phyloP scores from a whole-genome alignment of 2,797 vertebrate genomes.

The Molothrus aeneus region DNA sequence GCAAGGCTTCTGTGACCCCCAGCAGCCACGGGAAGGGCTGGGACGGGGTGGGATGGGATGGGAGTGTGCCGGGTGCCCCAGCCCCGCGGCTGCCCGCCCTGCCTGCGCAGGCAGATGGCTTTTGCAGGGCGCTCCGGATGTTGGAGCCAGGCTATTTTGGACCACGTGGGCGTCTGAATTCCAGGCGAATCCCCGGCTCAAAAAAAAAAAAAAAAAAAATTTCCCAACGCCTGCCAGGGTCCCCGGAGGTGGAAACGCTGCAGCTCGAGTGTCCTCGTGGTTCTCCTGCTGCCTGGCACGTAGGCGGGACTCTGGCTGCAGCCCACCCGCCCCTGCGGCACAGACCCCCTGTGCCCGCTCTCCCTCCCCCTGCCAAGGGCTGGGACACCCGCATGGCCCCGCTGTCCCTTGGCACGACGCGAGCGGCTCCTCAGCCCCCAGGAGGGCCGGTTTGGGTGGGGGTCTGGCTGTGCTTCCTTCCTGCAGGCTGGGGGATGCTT shows the following conservation, averaged over 20 bases:
- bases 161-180: conserved; percentile 69
- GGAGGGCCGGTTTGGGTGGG: not conserved
- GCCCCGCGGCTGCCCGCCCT: conserved; percentile 12
- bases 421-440: not conserved
- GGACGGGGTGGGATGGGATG: not conserved
- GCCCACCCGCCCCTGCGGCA: not conserved
- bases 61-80: not conserved
- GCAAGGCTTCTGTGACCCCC: not conserved
- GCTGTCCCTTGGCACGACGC: rapidly evolving
- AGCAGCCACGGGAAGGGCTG: not conserved
- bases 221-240: conserved; percentile 7
- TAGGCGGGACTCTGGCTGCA: not conserved
- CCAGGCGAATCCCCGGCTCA: conserved; percentile 60
- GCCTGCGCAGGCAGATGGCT: conserved; percentile 56
- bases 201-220: not conserved
- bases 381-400: rapidly evolving
- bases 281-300: conserved; percentile 8
- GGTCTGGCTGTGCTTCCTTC: not conserved
- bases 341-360: not conserved
- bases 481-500: not conserved
- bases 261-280: not conserved
- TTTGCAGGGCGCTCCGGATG: conserved; percentile 61
- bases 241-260: conserved; percentile 19
- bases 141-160: conserved; percentile 64
- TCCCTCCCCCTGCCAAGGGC: not conserved